A percentile compares a stretch with the other conserved stretches of the same genome.
Conservation (phyloP, 2,888 invertebrate genomes). For the Metacarcinus magister region DNA sequence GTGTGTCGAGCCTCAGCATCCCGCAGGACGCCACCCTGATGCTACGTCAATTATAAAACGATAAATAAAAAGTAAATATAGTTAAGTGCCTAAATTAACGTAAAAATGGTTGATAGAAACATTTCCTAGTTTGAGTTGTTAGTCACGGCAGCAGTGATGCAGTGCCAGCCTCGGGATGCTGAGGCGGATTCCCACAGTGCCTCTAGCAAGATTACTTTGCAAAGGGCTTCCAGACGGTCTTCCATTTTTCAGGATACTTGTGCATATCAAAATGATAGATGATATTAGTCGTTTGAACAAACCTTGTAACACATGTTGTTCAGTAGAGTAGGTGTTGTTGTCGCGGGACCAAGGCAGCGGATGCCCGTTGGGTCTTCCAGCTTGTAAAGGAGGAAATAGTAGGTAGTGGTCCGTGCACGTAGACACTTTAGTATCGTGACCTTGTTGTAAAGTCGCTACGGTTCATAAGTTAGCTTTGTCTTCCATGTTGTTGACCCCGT, state of each 20-base stretch:
- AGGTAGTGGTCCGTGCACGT: constrained; percentile 46
- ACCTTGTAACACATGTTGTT: constrained; percentile 41
- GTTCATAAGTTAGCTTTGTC: constrained; percentile 69
- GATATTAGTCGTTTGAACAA: constrained; percentile 57
- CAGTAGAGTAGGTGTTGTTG: constrained; percentile 51
- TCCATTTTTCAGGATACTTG: constrained; percentile 76
- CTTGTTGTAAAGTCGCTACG: constrained; percentile 47
- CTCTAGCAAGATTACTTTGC: constrained; percentile 55
- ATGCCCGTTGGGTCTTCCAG: constrained; percentile 75
- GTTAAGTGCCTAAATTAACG: background rate
- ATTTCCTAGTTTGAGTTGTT: background rate
- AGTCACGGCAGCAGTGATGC: background rate
- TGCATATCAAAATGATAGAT: constrained; percentile 74
- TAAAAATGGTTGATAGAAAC: background rate
- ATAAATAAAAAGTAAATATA: background rate
- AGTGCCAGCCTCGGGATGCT: constrained; percentile 58
- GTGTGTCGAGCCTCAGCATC: constrained; percentile 28
- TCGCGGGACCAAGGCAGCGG: constrained; percentile 74
- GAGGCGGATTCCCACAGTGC: constrained; percentile 40
- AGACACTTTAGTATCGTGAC: constrained; percentile 44
- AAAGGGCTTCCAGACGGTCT: constrained; percentile 79
- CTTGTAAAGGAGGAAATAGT: constrained; percentile 10
- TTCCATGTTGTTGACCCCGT: constrained; percentile 78
- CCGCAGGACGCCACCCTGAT: background rate
- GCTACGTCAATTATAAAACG: background rate